Percentiles rank a stretch among this genome's conserved stretches.
These are phyloP conservation scores for Leguminivora glycinivorella DNA, from an alignment of 1,140 invertebrate genomes.

Conservation along the genomic window DNA sequence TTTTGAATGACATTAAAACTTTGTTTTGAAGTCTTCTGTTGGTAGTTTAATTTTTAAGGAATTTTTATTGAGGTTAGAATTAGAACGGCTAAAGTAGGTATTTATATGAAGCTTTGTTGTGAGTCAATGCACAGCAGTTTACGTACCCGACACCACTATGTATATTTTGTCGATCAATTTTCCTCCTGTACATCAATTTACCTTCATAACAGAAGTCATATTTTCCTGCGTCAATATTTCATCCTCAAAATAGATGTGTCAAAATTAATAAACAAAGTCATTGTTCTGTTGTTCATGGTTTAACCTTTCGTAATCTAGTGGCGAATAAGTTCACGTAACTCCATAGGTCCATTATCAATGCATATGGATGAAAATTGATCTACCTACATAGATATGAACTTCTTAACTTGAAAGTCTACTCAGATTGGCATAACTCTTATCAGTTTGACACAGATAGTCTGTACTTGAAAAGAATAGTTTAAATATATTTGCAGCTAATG, in stretches of 20 bases:
- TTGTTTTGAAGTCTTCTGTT: neutral
- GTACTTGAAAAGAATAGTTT: neutral
- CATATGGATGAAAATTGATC: neutral
- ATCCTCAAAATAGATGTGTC: neutral
- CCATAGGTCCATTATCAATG: too few species aligned
- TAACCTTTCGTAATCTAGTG: neutral
- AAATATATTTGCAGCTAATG: neutral
- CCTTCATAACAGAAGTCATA: neutral
- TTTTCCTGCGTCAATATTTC: neutral
- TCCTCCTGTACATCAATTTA: neutral
- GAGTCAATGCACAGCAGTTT: conserved; percentile 20
- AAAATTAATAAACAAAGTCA: neutral
- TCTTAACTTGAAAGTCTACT: neutral
- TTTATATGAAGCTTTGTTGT: conserved; percentile 14
- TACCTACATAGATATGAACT: too few species aligned
- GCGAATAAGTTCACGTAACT: neutral
- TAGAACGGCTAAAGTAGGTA: conserved; percentile 7
- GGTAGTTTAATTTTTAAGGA: neutral
- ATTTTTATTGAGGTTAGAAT: conserved; percentile 24
- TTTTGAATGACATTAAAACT: neutral
- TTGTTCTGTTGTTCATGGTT: neutral
- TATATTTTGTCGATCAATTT: conserved; percentile 9
- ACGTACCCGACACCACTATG: neutral
- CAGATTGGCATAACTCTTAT: neutral
- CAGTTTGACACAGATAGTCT: neutral